Conservation (phyloP, 2,888 invertebrate species). For the Galerucella nymphaeae region DNA sequence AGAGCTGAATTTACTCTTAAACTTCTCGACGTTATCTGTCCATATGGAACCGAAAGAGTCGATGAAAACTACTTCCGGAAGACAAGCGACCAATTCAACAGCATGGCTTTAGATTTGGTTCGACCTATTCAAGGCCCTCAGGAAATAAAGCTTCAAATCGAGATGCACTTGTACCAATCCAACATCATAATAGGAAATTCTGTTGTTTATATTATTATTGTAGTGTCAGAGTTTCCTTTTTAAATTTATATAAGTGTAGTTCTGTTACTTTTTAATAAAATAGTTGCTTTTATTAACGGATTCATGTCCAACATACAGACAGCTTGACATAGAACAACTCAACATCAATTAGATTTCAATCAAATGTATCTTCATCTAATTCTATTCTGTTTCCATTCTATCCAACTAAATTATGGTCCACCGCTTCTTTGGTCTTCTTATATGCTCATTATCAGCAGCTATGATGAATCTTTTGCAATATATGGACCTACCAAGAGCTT, state of each 20-base stretch:
- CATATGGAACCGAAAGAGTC: constrained; percentile 67
- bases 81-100: constrained; percentile 67
- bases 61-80: constrained; percentile 63
- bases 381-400: too few species aligned
- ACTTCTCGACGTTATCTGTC: constrained; percentile 74
- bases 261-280: too few species aligned
- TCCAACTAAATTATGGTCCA: too few species aligned
- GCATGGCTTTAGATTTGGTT: constrained; percentile 81
- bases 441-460: too few species aligned
- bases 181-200: constrained; percentile 83
- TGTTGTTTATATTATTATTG: constrained; percentile 86
- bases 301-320: too few species aligned
- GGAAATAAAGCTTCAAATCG: constrained; percentile 87
- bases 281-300: too few species aligned
- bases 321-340: too few species aligned
- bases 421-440: too few species aligned
- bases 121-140: constrained; percentile 86
- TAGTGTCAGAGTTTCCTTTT: constrained; percentile 86
- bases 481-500: too few species aligned
- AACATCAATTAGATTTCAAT: too few species aligned
- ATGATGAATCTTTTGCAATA: too few species aligned
- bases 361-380: too few species aligned
- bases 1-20: constrained; percentile 81
- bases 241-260: constrained; percentile 59
- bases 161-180: constrained; percentile 84